phyloP scores from a whole-genome alignment of 1,140 invertebrate species.

The Dryas iulia region DNA sequence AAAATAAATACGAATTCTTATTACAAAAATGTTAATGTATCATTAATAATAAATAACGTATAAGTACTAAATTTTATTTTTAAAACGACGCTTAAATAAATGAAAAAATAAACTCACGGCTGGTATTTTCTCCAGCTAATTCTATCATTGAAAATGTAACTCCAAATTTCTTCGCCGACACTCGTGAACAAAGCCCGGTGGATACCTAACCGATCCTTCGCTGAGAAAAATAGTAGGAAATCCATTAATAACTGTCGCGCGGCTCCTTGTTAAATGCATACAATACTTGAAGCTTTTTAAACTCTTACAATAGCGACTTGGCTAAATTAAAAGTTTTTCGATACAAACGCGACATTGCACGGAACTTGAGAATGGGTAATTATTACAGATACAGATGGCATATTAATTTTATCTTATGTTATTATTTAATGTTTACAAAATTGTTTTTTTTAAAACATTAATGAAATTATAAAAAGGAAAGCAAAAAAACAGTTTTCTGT shows the following conservation, averaged over 20 bases:
- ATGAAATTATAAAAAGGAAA: too few relatives aligned
- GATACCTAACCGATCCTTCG: slow-evolving; percentile 73
- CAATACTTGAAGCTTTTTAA: slow-evolving; percentile 79
- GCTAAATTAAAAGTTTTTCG: slow-evolving; percentile 80
- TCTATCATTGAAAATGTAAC: slow-evolving; percentile 26
- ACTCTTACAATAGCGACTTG: slow-evolving; percentile 76
- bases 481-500: too few relatives aligned
- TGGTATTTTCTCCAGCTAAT: not conserved
- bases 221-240: slow-evolving; percentile 77
- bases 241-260: slow-evolving; percentile 77
- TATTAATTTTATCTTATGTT: not conserved
- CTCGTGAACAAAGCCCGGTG: slow-evolving; percentile 60
- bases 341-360: slow-evolving; percentile 76
- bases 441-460: too few relatives aligned
- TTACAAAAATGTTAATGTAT: too few relatives aligned
- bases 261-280: slow-evolving; percentile 79
- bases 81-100: not conserved
- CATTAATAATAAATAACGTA: too few relatives aligned
- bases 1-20: too few relatives aligned
- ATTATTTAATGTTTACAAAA: too few relatives aligned
- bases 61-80: not conserved
- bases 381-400: slow-evolving; percentile 39
- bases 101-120: not conserved
- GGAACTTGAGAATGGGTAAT: slow-evolving; percentile 72
- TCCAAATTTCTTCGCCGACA: slow-evolving; percentile 35